phyloP scores from a whole-genome alignment of 2,888 invertebrate genomes.

The Lordiphosa andalusiaca region DNA sequence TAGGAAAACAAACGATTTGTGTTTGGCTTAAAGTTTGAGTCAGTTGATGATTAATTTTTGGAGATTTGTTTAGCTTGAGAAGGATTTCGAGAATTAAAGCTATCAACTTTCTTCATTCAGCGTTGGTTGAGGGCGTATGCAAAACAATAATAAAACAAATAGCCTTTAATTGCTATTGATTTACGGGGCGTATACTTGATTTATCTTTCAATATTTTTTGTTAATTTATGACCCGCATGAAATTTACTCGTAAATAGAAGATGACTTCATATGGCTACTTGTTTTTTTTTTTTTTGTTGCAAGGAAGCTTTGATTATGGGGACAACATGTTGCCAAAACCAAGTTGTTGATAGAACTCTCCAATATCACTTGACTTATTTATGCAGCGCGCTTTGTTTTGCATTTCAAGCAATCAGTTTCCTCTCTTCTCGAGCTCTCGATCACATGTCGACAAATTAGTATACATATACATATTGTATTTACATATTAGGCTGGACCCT shows the following conservation, averaged over 20 bases:
- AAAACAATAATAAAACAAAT: slow-evolving; percentile 26
- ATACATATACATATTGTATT: slow-evolving; percentile 14
- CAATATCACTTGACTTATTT: slow-evolving; percentile 37
- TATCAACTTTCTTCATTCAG: background rate
- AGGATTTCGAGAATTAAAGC: slow-evolving; percentile 11
- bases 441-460: slow-evolving; percentile 42
- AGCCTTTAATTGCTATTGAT: slow-evolving; percentile 52
- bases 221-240: background rate
- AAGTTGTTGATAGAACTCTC: slow-evolving; percentile 22
- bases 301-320: slow-evolving; percentile 7
- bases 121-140: slow-evolving; percentile 41
- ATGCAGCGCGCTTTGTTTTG: slow-evolving; percentile 48
- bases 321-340: slow-evolving; percentile 10
- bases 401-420: slow-evolving; percentile 51
- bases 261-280: slow-evolving; percentile 37
- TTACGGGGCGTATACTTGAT: slow-evolving; percentile 61
- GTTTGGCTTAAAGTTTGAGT: slow-evolving; percentile 16
- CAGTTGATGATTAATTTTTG: slow-evolving; percentile 22
- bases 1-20: slow-evolving; percentile 48
- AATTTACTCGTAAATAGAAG: slow-evolving; percentile 10
- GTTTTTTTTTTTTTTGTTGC: slow-evolving; percentile 11
- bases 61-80: slow-evolving; percentile 1
- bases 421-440: slow-evolving; percentile 21
- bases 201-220: slow-evolving; percentile 27
- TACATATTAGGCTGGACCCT: background rate